Conservation (phyloP, 1,140 invertebrate species). For the Drosophila pseudoananassae region DNA sequence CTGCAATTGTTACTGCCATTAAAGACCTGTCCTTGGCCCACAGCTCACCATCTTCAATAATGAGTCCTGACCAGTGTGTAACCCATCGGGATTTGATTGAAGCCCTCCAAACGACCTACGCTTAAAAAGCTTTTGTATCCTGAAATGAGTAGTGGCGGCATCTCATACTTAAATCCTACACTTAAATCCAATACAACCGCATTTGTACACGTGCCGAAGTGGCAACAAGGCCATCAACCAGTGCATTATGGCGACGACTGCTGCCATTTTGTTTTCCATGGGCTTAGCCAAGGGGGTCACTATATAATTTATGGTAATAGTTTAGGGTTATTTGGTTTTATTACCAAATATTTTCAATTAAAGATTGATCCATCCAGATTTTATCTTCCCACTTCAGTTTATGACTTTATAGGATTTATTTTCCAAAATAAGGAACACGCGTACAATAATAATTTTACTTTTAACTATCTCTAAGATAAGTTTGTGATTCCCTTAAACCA, state of each 20-base stretch:
- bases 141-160: conserved; percentile 15
- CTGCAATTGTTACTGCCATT: conserved; percentile 3
- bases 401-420: neutral
- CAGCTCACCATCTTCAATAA: conserved; percentile 19
- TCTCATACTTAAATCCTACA: conserved; percentile 4
- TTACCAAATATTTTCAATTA: neutral
- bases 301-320: neutral
- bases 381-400: neutral
- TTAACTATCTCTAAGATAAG: too few species aligned
- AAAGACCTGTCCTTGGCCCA: neutral
- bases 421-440: neutral
- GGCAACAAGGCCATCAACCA: conserved; percentile 41
- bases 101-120: conserved; percentile 38
- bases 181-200: conserved; percentile 3
- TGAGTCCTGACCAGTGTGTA: conserved; percentile 35
- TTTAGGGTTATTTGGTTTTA: neutral
- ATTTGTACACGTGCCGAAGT: conserved; percentile 11
- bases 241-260: conserved; percentile 32
- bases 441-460: neutral
- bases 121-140: conserved; percentile 34
- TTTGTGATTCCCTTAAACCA: neutral
- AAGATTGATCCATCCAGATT: neutral
- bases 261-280: conserved; percentile 5
- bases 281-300: conserved; percentile 2
- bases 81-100: conserved; percentile 35